A percentile compares a stretch with the other conserved stretches of the same genome.
Evolutionary conservation across 2,113 vertebrate genomes (phyloP).

Genomic region (Ondatra zibethicus): DNA sequence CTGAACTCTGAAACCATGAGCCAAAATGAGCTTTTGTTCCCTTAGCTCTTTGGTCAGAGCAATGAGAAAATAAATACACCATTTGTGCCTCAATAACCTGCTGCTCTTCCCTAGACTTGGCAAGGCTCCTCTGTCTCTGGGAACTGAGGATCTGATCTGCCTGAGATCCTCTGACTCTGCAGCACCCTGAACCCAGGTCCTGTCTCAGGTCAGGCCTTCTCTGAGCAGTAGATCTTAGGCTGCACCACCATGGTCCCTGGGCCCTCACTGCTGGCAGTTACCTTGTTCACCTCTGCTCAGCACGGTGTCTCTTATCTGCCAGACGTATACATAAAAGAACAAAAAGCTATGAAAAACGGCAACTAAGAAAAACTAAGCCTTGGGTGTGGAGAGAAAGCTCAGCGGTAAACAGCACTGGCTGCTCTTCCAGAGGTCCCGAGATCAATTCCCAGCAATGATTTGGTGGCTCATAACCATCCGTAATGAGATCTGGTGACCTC

Average conservation of each 20-base stretch:
- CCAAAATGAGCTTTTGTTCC: background rate
- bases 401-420: no score
- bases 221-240: background rate
- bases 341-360: background rate
- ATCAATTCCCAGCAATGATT: no score
- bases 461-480: no score
- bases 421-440: no score
- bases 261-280: background rate
- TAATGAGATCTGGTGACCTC: no score
- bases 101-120: background rate
- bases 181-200: background rate
- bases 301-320: background rate
- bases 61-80: background rate
- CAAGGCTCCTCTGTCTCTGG: background rate
- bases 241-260: background rate
- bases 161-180: background rate
- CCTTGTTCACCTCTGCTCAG: conserved; percentile 9
- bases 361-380: conserved; percentile 22
- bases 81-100: background rate
- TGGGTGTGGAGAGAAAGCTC: no score
- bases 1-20: background rate
- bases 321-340: background rate
- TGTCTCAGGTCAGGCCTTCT: background rate
- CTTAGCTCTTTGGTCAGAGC: background rate
- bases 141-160: background rate